A percentile compares a stretch with the other conserved stretches of the same genome.
Evolutionary conservation across 2,888 invertebrate species (phyloP).

Genomic region (Cryptus armator): DNA sequence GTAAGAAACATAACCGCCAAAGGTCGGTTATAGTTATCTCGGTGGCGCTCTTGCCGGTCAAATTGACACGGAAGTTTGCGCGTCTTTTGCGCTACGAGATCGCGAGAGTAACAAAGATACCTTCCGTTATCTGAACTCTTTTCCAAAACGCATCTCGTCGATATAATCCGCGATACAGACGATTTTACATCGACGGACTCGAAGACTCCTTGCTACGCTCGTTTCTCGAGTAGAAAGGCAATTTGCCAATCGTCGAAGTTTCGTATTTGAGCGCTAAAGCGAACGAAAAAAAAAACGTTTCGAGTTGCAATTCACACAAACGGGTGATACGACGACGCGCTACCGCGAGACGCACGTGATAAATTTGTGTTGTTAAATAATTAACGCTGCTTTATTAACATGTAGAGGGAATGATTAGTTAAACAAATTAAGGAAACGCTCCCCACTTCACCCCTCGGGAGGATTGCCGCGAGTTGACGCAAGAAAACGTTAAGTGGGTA

Average conservation of each 20-base stretch:
- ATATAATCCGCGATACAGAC: neutral
- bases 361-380: slow-evolving; percentile 80
- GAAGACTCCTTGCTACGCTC: too few species aligned
- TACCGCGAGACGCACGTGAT: slow-evolving; percentile 41
- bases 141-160: neutral
- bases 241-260: slow-evolving; percentile 3
- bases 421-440: slow-evolving; percentile 80
- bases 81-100: neutral
- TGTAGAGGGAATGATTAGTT: slow-evolving; percentile 79
- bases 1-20: neutral
- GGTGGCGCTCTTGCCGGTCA: neutral
- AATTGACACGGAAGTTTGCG: neutral
- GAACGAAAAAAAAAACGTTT: neutral
- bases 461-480: slow-evolving; percentile 69
- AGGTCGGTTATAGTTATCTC: neutral
- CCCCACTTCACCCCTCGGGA: neutral
- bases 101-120: neutral
- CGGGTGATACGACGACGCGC: neutral
- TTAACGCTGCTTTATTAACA: slow-evolving; percentile 77
- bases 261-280: neutral
- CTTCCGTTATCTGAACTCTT: neutral
- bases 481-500: slow-evolving; percentile 79
- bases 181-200: neutral
- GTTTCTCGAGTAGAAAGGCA: neutral
- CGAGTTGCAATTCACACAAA: neutral